Evolutionary conservation across 2,888 invertebrate genomes (phyloP), one percentile per base, ranked within the genome.

Genomic region (Chromoteleia sp.): DNA sequence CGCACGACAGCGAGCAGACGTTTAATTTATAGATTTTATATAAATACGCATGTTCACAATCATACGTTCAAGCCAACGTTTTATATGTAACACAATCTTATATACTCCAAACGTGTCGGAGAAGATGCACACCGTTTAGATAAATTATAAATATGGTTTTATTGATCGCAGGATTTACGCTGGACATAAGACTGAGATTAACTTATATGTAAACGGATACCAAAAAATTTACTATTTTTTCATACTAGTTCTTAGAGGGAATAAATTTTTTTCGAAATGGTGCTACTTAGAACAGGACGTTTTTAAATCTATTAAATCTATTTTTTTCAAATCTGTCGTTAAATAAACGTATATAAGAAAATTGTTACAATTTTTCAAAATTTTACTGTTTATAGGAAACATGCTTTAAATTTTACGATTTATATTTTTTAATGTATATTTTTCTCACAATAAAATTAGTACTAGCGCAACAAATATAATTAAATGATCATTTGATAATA

Each of bases 1-100:
- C 43, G 48, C 67, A 68, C 52, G 39, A 70, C 54, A 52, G 52
- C 45, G 68, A 61, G 58, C 61, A 74, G 61, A 71, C 61, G 65
- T 79, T 76, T 79, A 79, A 74, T 73, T 74, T 74, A 79, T 79
- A 79, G 68, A 73, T 79, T 79, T 74, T 79, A 68, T 74, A 73
- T 73, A 59, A 41, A 59, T 43, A 15, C 59, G 61, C 33, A 61
- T 45, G 61, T 45, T 30, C 39, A 65, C 39, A 39, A 48, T 36
- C 17, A 41, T 29, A 65, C n/a, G 29, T 29, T 25, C 29, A 30
- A 65, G 29, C 17, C 30, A 63, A 67, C 10, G 41, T 56, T 45
- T 74, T 56, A 48, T 73, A 73, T 19, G 59, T 33, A 61, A 74
- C 19, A 39, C 14, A 21, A 58, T 58, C 50, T 25, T 39, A 5